Base-by-base conservation (phyloP, 1,140 invertebrate species). In the Probaryconus sp. region DNA sequence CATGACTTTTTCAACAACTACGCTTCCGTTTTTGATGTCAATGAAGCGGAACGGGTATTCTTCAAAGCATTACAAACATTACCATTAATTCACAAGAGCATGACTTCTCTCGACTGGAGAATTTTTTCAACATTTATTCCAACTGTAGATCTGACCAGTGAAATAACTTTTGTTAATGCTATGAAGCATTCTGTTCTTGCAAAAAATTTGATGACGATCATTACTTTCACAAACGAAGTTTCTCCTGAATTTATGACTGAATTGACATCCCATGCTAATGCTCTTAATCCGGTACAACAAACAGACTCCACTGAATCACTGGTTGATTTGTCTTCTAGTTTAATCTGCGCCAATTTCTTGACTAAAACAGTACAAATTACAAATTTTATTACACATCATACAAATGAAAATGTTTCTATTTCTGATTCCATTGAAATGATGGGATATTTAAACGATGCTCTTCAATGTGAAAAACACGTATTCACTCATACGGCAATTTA, bases 141-240 rank as follows among this genome's bases (percentile, higher is more conserved):
- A 10, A 16, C 21, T 7, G 21, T 7, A 24, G 21, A 24, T 7
- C 21, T 24, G 7, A 4, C 21, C 7, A 3, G 7, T 3, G 21
- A 24, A 24, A 24, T 24, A 3, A 3, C 3, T 24, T 7, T 24
- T 24, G 21, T 24, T 24, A 7, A 24, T 24, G 21, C n/a, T n/a
- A 24, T 63, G 37, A 21, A 31, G 2, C 9, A 42, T 1, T 51
- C 45, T 3, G 24, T 50, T 1, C 7, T 63, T 7, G 58, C 58
- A 0, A 11, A 51, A n/a, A 42, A 51, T 28, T 11, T 63, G 10
- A 31, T 63, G 35, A 63, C 9, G 18, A 63, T 51, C 20, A n/a
- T 63, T 0, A 42, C 50, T 4, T 43, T 10, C 13, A 45, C 18
- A 0, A 40, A 61, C 5, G 9, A 40, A 2, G 6, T 50, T 13